Percentiles rank a stretch among this genome's conserved stretches.
Conservation (phyloP, 2,113 vertebrate species). For the Thinocorus orbignyianus region DNA sequence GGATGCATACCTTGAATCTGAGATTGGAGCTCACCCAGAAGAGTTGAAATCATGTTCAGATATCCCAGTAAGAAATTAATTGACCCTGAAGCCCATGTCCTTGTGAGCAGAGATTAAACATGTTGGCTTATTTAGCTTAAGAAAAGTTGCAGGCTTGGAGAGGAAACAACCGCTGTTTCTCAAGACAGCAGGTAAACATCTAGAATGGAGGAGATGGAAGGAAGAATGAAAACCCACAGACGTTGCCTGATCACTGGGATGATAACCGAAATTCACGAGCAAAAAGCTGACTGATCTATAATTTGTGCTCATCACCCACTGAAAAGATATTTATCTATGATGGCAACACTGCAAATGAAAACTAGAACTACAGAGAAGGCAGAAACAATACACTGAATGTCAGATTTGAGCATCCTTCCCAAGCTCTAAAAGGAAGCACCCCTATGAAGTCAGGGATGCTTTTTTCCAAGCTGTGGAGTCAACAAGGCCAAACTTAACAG, state of each 20-base stretch:
- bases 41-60: not conserved
- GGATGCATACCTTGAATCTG: not conserved
- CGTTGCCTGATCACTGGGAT: not conserved
- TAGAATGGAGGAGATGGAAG: not conserved
- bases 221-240: not conserved
- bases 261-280: not conserved
- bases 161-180: not conserved
- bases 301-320: not conserved
- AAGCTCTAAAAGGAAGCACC: not conserved
- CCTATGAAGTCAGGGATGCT: not conserved
- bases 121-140: not conserved
- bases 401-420: not conserved
- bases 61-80: not conserved
- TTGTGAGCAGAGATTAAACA: not conserved
- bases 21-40: not conserved
- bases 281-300: not conserved
- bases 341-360: not conserved
- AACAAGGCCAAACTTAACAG: not conserved
- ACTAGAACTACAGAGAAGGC: not conserved
- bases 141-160: not conserved
- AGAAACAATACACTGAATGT: not conserved
- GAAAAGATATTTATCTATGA: rapidly evolving
- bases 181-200: not conserved
- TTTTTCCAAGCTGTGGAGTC: not conserved
- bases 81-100: not conserved